phyloP scores from a whole-genome alignment of 2,797 vertebrate species.

The Serranus cabrilla region DNA sequence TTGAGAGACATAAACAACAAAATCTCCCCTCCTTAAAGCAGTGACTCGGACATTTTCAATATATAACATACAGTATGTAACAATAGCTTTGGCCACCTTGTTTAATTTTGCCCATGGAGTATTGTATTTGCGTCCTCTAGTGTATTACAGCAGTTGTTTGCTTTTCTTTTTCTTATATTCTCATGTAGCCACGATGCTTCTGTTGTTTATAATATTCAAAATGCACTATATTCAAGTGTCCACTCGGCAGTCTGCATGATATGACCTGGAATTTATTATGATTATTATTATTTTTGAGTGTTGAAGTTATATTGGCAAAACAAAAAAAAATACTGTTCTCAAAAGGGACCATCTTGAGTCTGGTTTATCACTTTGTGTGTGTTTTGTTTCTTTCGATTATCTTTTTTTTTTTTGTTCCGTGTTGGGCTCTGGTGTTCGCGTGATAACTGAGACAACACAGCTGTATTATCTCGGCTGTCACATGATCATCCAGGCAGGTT shows the following conservation, averaged over 20 bases:
- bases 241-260: conserved; percentile 73
- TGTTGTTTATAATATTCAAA: conserved; percentile 70
- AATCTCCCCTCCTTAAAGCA: conserved; percentile 3
- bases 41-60: conserved; percentile 22
- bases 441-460: conserved; percentile 51
- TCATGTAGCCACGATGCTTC: conserved; percentile 66
- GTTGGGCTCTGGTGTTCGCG: conserved; percentile 41
- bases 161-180: conserved; percentile 42
- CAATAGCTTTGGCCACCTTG: conserved; percentile 27
- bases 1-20: conserved; percentile 15
- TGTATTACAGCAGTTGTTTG: conserved; percentile 49
- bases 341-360: conserved; percentile 74
- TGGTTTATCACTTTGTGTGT: conserved; percentile 61
- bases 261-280: conserved; percentile 58
- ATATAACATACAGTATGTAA: conserved; percentile 39
- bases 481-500: conserved; percentile 37
- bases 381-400: conserved; percentile 41
- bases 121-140: conserved; percentile 37
- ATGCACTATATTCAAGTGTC: conserved; percentile 71
- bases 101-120: conserved; percentile 54
- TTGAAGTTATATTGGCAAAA: conserved; percentile 56
- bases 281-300: conserved; percentile 60
- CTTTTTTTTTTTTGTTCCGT: conserved; percentile 43
- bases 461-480: conserved; percentile 59
- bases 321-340: conserved; percentile 44